Conservation (phyloP, 2,797 vertebrate species). For the Onychomys arenicola region DNA sequence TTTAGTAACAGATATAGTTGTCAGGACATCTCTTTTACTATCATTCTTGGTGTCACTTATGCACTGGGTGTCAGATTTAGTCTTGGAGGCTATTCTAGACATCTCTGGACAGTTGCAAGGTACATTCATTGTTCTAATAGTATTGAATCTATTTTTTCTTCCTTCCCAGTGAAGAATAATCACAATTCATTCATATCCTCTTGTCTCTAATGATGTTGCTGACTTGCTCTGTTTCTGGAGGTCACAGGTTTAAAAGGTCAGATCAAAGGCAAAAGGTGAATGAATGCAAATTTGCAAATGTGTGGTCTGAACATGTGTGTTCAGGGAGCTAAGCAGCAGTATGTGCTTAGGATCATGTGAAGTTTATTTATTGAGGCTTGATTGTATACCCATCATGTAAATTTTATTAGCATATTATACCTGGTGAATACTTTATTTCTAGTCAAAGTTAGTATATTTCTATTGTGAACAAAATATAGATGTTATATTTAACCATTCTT, state of each 20-base stretch:
- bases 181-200: conserved; percentile 59
- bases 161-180: not conserved
- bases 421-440: not conserved
- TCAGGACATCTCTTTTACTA: conserved; percentile 43
- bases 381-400: not conserved
- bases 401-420: not conserved
- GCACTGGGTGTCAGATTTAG: conserved; percentile 38
- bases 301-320: not conserved
- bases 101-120: conserved; percentile 57
- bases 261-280: not conserved
- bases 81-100: conserved; percentile 27
- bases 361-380: not conserved
- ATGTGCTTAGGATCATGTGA: not conserved
- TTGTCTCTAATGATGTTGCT: conserved; percentile 48
- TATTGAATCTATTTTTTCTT: conserved; percentile 7
- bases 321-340: not conserved
- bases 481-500: not conserved
- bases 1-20: conserved; percentile 61
- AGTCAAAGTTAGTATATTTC: conserved; percentile 30
- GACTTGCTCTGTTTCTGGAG: conserved; percentile 32
- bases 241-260: conserved; percentile 36
- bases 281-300: not conserved
- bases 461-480: conserved; percentile 22
- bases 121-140: conserved; percentile 46
- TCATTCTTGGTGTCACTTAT: conserved; percentile 60